phyloP scores from a whole-genome alignment of 2,113 vertebrate species.

The Galbula dea region DNA sequence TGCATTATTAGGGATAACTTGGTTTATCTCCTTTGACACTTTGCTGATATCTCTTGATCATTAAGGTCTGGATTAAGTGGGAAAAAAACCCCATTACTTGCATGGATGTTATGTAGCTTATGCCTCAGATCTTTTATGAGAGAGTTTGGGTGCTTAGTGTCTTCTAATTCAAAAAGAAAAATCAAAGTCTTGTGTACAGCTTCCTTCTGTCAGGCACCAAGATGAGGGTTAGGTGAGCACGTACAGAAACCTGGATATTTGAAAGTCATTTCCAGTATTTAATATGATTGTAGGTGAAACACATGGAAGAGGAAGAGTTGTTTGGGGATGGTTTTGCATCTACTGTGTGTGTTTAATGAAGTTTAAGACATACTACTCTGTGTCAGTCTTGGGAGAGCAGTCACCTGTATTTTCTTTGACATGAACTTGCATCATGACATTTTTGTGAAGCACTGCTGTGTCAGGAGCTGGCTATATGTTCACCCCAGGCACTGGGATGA shows the following conservation, averaged over 20 bases:
- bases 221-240: background rate
- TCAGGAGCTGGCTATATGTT: background rate
- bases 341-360: background rate
- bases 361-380: background rate
- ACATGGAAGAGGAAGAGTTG: background rate
- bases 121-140: conserved; percentile 48
- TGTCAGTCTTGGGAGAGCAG: background rate
- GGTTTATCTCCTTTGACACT: conserved; percentile 45
- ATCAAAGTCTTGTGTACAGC: conserved; percentile 35
- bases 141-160: conserved; percentile 30
- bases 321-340: background rate
- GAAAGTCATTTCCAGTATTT: conserved; percentile 38
- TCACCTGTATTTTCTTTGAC: background rate
- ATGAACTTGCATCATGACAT: background rate
- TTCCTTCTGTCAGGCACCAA: conserved; percentile 29
- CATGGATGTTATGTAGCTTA: background rate
- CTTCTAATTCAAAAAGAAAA: conserved; percentile 47
- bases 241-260: background rate
- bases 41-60: conserved; percentile 40
- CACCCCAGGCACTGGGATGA: background rate
- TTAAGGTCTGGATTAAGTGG: conserved; percentile 37
- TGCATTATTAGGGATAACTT: conserved; percentile 37
- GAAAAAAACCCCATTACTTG: conserved; percentile 26
- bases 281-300: background rate
- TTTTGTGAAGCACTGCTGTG: background rate